These are phyloP conservation scores for Volucella inanis DNA, from an alignment of 2,888 invertebrate genomes.

Conservation along the genomic window DNA sequence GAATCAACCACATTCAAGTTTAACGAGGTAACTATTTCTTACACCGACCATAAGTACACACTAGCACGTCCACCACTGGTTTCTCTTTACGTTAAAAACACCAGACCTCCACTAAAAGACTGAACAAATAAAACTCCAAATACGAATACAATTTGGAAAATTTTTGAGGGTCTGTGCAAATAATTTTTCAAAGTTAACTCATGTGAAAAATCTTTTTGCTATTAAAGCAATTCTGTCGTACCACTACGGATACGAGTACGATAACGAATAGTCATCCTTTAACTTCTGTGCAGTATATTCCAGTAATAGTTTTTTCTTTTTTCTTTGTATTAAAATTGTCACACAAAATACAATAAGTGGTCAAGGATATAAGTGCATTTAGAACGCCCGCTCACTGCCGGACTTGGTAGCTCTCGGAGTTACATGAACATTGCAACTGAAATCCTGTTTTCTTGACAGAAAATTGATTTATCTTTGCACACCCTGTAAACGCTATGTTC, in stretches of 20 bases:
- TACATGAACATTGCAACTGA: slow-evolving; percentile 44
- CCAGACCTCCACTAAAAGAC: too few species aligned
- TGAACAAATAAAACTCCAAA: too few species aligned
- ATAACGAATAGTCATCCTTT: too few species aligned
- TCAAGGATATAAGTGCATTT: slow-evolving; percentile 12
- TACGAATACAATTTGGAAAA: slow-evolving; percentile 5
- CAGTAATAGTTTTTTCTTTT: too few species aligned
- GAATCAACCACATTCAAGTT: too few species aligned
- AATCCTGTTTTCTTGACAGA: slow-evolving; percentile 37
- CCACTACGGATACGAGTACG: slow-evolving; percentile 27
- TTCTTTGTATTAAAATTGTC: slow-evolving; percentile 18
- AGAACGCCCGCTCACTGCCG: not conserved
- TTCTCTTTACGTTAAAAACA: too few species aligned
- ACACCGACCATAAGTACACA: too few species aligned
- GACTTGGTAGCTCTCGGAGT: not conserved
- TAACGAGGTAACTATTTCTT: too few species aligned
- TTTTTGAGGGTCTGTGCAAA: slow-evolving; percentile 2
- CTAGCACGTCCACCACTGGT: too few species aligned
- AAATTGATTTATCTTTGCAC: slow-evolving; percentile 62
- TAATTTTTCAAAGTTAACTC: slow-evolving; percentile 33
- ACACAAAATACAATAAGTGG: slow-evolving; percentile 35
- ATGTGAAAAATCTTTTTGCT: slow-evolving; percentile 39
- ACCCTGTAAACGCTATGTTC: not conserved
- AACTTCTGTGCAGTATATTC: too few species aligned
- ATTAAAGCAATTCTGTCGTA: slow-evolving; percentile 32